A percentile compares a stretch with the other conserved stretches of the same genome.
Evolutionary conservation across 2,113 vertebrate species (phyloP).

Genomic region (Colossoma macropomum): DNA sequence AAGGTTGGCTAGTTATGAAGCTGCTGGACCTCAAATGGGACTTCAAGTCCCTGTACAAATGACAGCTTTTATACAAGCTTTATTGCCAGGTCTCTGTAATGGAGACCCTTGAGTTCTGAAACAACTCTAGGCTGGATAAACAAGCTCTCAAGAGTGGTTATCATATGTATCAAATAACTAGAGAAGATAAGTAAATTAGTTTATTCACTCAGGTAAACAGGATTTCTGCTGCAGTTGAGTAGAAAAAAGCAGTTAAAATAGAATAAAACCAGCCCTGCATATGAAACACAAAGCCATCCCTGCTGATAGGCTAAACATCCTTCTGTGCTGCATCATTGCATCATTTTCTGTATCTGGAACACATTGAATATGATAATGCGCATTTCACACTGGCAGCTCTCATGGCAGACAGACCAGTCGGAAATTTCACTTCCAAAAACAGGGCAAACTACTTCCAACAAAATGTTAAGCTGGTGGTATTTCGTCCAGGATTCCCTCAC

Average conservation of each 20-base stretch:
- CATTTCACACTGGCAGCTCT: constrained; percentile 38
- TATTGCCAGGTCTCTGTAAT: constrained; percentile 24
- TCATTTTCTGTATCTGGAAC: background rate
- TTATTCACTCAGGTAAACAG: constrained; percentile 1
- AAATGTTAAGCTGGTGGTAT: background rate
- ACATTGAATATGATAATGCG: constrained; percentile 33
- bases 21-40: background rate
- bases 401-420: constrained; percentile 40
- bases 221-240: background rate
- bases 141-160: background rate
- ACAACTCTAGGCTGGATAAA: background rate
- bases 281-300: background rate
- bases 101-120: background rate
- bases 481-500: background rate
- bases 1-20: constrained; percentile 36
- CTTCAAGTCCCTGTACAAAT: background rate
- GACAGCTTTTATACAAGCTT: constrained; percentile 12
- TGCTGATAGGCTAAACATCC: no score
- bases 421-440: constrained; percentile 56
- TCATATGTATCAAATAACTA: background rate
- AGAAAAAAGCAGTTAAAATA: background rate
- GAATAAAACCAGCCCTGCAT: background rate
- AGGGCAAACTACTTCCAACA: background rate
- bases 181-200: background rate
- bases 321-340: no score